phyloP scores from a whole-genome alignment of 2,113 vertebrate species.

The Pygoscelis antarcticus region DNA sequence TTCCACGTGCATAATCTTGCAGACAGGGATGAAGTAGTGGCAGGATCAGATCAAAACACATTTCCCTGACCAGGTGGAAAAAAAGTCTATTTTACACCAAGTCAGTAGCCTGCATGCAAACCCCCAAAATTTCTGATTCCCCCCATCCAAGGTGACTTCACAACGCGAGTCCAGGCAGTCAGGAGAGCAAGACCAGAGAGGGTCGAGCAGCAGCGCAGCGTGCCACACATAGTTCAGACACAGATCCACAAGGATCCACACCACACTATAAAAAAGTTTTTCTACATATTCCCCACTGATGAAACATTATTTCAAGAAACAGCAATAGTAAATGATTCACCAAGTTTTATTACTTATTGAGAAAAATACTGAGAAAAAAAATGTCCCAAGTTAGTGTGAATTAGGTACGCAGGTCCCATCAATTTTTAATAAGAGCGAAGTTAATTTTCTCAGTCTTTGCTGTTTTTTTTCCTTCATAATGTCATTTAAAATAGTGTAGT shows the following conservation, averaged over 20 bases:
- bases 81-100: not conserved
- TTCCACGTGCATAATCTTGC: fast-evolving
- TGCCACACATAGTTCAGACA: fast-evolving
- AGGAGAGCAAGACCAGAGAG: not conserved
- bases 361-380: not conserved
- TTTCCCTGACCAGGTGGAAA: too few species aligned
- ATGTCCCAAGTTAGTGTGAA: not conserved
- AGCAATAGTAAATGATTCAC: not conserved
- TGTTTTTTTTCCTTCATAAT: not conserved
- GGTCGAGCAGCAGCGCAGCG: fast-evolving
- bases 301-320: not conserved
- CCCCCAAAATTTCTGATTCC: not conserved
- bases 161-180: fast-evolving
- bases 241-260: not conserved
- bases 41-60: not conserved
- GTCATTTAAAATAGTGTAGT: not conserved
- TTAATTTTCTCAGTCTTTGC: not conserved
- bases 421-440: not conserved
- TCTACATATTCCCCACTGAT: not conserved
- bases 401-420: fast-evolving
- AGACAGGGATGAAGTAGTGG: not conserved
- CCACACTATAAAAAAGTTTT: not conserved
- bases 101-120: not conserved
- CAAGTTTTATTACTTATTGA: not conserved
- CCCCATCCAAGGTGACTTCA: not conserved